phyloP scores from a whole-genome alignment of 1,140 invertebrate genomes.

The Ectropis grisescens region DNA sequence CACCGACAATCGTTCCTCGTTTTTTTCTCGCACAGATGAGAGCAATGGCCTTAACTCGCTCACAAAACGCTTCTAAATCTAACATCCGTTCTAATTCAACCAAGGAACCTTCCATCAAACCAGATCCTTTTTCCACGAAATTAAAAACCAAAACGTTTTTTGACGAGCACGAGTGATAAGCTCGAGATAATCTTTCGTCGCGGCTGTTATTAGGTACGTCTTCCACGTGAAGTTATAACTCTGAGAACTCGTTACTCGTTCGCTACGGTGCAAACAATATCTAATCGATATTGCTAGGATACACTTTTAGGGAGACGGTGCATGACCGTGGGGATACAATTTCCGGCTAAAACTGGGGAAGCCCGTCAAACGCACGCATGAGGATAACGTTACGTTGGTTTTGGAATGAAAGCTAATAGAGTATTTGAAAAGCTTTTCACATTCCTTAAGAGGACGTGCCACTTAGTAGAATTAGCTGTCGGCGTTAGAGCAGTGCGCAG shows the following conservation, averaged over 20 bases:
- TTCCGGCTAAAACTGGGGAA: slow-evolving; percentile 45
- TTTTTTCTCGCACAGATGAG: slow-evolving; percentile 40
- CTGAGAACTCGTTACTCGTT: too few relatives aligned
- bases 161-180: too few relatives aligned
- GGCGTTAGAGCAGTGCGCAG: slow-evolving; percentile 6
- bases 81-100: slow-evolving; percentile 1
- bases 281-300: slow-evolving; percentile 53
- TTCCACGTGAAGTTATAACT: too few relatives aligned
- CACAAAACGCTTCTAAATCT: not conserved
- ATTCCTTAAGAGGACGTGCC: slow-evolving; percentile 7
- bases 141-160: too few relatives aligned
- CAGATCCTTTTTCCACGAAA: too few relatives aligned
- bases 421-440: not conserved
- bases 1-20: slow-evolving; percentile 52
- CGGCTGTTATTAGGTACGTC: too few relatives aligned
- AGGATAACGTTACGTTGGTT: not conserved
- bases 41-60: slow-evolving; percentile 32
- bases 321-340: slow-evolving; percentile 42
- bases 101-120: too few relatives aligned
- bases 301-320: slow-evolving; percentile 29
- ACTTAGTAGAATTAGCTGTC: slow-evolving; percentile 12
- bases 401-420: not conserved
- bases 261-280: not conserved
- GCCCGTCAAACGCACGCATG: slow-evolving; percentile 20
- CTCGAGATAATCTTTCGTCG: too few relatives aligned